These are phyloP conservation scores for Okamejei kenojei DNA, from an alignment of 2,797 vertebrate species.

Conservation along the genomic window DNA sequence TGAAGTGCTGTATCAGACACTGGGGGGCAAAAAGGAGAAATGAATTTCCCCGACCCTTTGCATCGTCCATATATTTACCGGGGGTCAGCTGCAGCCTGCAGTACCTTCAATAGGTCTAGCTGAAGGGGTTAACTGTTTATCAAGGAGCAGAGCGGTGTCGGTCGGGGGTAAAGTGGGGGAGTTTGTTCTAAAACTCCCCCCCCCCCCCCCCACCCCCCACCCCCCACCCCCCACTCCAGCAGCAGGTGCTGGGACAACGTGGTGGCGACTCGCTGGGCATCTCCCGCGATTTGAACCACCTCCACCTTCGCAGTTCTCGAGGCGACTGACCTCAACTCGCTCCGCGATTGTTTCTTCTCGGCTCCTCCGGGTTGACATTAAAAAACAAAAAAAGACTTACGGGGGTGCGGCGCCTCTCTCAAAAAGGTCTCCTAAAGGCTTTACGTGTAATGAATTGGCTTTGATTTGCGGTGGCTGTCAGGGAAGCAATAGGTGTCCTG, in stretches of 20 bases:
- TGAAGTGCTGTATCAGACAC: not conserved
- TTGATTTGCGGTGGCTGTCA: conserved; percentile 19
- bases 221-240: not conserved
- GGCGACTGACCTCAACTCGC: not conserved
- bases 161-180: not conserved
- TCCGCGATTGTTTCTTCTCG: not conserved
- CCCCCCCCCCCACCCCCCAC: no score
- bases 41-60: not conserved
- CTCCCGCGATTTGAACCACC: not conserved
- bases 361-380: not conserved
- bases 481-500: not conserved
- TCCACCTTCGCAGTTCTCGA: not conserved
- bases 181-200: not conserved
- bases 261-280: not conserved
- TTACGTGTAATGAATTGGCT: conserved; percentile 4
- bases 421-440: not conserved
- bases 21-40: not conserved
- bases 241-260: not conserved
- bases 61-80: not conserved
- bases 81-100: not conserved
- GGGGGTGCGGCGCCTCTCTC: not conserved
- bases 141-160: not conserved
- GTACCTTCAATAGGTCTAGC: not conserved
- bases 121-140: not conserved
- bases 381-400: not conserved